Evolutionary conservation across 2,113 vertebrate species (phyloP).

Genomic region (Chaetodon trifascialis): DNA sequence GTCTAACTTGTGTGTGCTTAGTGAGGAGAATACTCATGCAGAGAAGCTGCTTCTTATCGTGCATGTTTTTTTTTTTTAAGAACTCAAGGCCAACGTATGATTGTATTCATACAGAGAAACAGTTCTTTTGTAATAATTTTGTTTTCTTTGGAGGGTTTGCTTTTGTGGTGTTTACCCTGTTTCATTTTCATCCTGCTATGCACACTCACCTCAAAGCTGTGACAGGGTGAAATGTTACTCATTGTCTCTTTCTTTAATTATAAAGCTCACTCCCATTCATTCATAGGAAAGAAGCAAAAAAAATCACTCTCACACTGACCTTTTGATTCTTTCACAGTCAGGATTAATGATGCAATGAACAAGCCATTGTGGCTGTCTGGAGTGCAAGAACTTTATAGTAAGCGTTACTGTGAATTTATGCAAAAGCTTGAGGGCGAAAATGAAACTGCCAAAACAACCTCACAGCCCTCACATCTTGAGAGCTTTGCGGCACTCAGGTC

Average conservation of each 20-base stretch:
- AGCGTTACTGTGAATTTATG: background rate
- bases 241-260: background rate
- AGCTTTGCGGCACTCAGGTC: constrained; percentile 17
- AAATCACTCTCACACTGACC: background rate
- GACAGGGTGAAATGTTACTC: background rate
- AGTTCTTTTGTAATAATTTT: background rate
- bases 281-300: background rate
- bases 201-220: background rate
- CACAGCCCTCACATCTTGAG: background rate
- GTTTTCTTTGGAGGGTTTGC: background rate
- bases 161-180: background rate
- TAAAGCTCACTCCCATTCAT: background rate
- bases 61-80: background rate
- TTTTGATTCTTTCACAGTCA: background rate
- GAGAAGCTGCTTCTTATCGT: background rate
- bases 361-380: background rate
- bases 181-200: background rate
- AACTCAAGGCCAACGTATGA: background rate
- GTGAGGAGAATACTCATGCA: constrained; percentile 2
- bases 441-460: background rate
- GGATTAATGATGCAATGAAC: background rate
- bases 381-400: background rate
- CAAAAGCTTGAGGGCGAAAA: background rate
- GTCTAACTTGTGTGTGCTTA: background rate
- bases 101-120: no score